Evolutionary conservation across 2,888 invertebrate genomes (phyloP).

Genomic region (Liodrosophila aerea): DNA sequence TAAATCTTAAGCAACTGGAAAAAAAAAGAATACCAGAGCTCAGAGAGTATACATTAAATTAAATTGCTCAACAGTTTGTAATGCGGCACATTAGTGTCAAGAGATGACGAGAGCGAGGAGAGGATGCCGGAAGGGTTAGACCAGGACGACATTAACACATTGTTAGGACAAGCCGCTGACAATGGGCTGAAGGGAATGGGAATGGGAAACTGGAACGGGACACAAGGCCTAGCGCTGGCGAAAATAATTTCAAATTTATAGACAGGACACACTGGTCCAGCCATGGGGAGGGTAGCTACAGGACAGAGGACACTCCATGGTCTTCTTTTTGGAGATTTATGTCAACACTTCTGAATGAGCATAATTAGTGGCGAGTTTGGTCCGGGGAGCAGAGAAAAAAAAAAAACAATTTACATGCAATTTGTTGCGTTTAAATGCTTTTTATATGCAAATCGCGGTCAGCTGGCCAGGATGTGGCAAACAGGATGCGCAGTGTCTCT

Average conservation of each 20-base stretch:
- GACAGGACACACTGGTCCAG: constrained; percentile 67
- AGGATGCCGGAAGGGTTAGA: constrained; percentile 56
- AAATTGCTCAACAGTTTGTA: constrained; percentile 82
- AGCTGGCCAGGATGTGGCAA: constrained; percentile 44
- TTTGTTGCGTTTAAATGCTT: constrained; percentile 74
- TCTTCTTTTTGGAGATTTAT: constrained; percentile 70
- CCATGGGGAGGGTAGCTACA: constrained; percentile 31
- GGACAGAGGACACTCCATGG: constrained; percentile 25
- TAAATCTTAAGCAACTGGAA: constrained; percentile 69
- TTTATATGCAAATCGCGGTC: constrained; percentile 78
- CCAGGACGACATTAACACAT: constrained; percentile 71
- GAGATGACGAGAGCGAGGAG: constrained; percentile 56
- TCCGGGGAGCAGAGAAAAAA: constrained; percentile 20
- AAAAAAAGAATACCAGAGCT: constrained; percentile 26
- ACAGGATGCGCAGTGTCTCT: constrained; percentile 31
- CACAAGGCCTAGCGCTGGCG: constrained; percentile 33
- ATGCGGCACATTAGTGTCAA: constrained; percentile 81
- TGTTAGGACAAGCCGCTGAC: constrained; percentile 67
- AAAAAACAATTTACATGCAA: constrained; percentile 72
- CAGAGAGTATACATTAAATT: constrained; percentile 74
- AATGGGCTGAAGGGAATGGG: constrained; percentile 29
- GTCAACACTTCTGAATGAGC: constrained; percentile 71
- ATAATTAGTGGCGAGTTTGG: constrained; percentile 75
- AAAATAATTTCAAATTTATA: constrained; percentile 72
- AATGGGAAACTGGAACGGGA: constrained; percentile 11